Conservation (phyloP, 2,888 invertebrate species). For the Latrodectus hesperus region DNA sequence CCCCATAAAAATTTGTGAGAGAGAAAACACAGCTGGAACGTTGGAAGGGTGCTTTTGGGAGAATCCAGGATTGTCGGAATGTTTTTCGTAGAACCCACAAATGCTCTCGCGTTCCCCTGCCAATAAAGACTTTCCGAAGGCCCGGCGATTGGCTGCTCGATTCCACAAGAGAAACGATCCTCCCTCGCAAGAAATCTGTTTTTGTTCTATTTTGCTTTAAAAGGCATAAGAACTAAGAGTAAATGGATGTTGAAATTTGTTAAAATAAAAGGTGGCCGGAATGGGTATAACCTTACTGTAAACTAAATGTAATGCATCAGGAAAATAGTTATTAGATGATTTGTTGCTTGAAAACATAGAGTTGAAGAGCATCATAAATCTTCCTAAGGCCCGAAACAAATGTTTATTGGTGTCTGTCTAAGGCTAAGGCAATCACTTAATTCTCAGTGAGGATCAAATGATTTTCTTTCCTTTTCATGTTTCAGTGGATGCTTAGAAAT, state of each 20-base stretch:
- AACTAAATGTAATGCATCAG: constrained; percentile 41
- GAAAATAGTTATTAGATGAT: constrained; percentile 48
- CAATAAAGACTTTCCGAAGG: constrained; percentile 37
- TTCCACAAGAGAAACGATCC: constrained; percentile 41
- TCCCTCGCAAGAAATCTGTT: constrained; percentile 29
- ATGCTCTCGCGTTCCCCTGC: constrained; percentile 19
- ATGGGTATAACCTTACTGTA: constrained; percentile 27
- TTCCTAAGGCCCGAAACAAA: constrained; percentile 30
- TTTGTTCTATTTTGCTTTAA: constrained; percentile 41
- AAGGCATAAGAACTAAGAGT: constrained; percentile 51
- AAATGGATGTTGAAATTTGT: constrained; percentile 58
- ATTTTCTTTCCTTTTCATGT: constrained; percentile 16
- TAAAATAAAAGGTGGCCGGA: constrained; percentile 39
- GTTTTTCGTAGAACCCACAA: constrained; percentile 48
- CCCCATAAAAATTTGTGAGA: constrained; percentile 11
- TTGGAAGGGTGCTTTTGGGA: constrained; percentile 24
- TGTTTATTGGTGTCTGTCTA: constrained; percentile 41
- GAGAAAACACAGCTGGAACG: constrained; percentile 50
- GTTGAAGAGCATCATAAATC: constrained; percentile 45
- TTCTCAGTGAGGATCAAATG: constrained; percentile 39
- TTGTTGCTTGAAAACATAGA: constrained; percentile 48
- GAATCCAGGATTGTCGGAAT: constrained; percentile 43
- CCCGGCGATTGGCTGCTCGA: constrained; percentile 19
- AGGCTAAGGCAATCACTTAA: constrained; percentile 43
- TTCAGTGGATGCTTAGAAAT: background rate